Evolutionary conservation across 1,140 invertebrate species (phyloP).

Genomic region (Drosophila repleta): DNA sequence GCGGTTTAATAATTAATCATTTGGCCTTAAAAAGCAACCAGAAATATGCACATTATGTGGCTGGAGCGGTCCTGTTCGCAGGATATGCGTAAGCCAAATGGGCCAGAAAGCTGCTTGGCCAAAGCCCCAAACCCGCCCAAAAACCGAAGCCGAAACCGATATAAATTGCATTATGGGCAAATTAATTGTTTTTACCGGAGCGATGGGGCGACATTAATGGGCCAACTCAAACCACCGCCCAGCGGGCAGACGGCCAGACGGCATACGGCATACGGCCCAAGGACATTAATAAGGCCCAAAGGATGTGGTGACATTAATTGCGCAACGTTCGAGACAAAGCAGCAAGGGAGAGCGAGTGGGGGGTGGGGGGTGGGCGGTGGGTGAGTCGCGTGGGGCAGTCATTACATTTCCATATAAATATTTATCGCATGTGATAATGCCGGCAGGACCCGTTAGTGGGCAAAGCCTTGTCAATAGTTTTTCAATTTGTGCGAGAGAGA

Average conservation of each 20-base stretch:
- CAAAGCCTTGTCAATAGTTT: conserved; percentile 66
- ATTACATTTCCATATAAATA: conserved; percentile 82
- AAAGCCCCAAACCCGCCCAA: not conserved
- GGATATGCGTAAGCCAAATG: conserved; percentile 19
- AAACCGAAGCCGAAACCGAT: conserved; percentile 57
- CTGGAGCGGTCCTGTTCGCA: not conserved
- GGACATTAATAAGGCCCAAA: conserved; percentile 82
- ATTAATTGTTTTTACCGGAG: conserved; percentile 79
- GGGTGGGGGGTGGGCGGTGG: not conserved
- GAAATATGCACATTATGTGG: conserved; percentile 79
- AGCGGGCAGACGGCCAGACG: not conserved
- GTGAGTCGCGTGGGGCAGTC: conserved; percentile 24
- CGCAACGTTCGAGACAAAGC: conserved; percentile 42
- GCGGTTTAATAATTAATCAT: conserved; percentile 77
- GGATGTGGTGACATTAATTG: conserved; percentile 82
- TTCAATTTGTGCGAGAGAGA: conserved; percentile 65
- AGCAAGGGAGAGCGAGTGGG: not conserved
- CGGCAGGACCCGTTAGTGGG: conserved; percentile 3
- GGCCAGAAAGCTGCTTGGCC: not conserved
- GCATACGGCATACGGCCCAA: conserved; percentile 38
- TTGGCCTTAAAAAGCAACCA: conserved; percentile 67
- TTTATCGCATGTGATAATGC: conserved; percentile 80
- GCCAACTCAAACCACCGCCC: conserved; percentile 18
- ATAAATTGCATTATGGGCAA: conserved; percentile 81
- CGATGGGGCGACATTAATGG: conserved; percentile 60